These are phyloP conservation scores for Paratilapia polleni DNA, from an alignment of 2,113 vertebrate species.

Conservation along the genomic window DNA sequence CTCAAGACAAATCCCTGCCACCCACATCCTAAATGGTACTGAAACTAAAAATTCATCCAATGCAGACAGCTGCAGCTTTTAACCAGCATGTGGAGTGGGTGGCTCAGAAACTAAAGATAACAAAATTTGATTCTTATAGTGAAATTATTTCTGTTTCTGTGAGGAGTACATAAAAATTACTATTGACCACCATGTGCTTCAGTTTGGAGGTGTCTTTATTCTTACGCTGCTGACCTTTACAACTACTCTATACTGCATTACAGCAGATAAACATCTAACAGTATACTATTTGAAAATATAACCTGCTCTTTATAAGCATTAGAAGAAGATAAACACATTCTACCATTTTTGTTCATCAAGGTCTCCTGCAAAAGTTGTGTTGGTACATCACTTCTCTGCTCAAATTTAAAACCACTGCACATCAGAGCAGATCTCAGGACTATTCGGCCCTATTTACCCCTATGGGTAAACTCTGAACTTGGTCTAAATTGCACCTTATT, in stretches of 20 bases:
- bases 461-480: neutral
- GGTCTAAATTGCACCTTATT: neutral
- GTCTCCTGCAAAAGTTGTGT: neutral
- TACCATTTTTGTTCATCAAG: neutral
- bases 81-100: neutral
- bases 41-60: neutral
- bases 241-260: neutral
- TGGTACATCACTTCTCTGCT: neutral
- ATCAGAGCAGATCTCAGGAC: neutral
- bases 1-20: neutral
- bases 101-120: rapidly evolving
- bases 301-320: neutral
- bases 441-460: neutral
- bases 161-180: neutral
- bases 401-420: neutral
- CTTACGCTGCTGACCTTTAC: neutral
- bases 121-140: neutral
- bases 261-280: slow-evolving; percentile 2
- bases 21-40: neutral
- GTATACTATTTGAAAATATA: neutral
- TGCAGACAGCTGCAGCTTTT: neutral
- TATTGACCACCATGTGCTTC: neutral
- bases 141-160: neutral
- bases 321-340: neutral
- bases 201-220: neutral